Conservation (phyloP, 2,888 invertebrate genomes). For the Serrognathus titanus region DNA sequence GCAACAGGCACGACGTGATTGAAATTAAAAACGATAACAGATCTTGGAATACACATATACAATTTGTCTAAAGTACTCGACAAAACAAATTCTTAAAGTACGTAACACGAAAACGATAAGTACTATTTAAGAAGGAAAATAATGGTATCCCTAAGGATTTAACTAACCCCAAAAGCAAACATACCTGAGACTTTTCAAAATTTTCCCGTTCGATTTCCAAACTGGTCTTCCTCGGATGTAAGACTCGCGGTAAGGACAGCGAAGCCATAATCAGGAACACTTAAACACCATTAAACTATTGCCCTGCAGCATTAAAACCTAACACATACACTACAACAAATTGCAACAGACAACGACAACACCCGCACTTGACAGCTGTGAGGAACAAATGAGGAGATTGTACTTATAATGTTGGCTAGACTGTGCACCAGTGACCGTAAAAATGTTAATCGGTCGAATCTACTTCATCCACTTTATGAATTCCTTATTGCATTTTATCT, state of each 20-base stretch:
- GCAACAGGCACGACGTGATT: too few relatives aligned
- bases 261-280: slow-evolving; percentile 59
- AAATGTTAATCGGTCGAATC: neutral
- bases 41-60: too few relatives aligned
- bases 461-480: too few relatives aligned
- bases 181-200: slow-evolving; percentile 80
- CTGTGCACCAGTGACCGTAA: slow-evolving; percentile 1
- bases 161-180: slow-evolving; percentile 17
- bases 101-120: neutral
- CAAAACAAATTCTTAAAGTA: too few relatives aligned
- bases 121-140: neutral
- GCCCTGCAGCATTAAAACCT: slow-evolving; percentile 6
- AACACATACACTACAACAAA: slow-evolving; percentile 1
- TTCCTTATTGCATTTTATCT: too few relatives aligned
- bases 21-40: neutral
- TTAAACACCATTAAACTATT: slow-evolving; percentile 7
- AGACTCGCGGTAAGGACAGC: slow-evolving; percentile 66
- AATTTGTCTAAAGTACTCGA: neutral
- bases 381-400: slow-evolving; percentile 31
- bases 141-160: neutral
- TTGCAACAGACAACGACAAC: slow-evolving; percentile 50
- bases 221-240: slow-evolving; percentile 72
- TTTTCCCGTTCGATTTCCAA: slow-evolving; percentile 76
- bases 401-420: neutral
- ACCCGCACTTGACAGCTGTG: slow-evolving; percentile 47